Evolutionary conservation across 2,797 vertebrate species (phyloP).

Genomic region (Urophycis tenuis): DNA sequence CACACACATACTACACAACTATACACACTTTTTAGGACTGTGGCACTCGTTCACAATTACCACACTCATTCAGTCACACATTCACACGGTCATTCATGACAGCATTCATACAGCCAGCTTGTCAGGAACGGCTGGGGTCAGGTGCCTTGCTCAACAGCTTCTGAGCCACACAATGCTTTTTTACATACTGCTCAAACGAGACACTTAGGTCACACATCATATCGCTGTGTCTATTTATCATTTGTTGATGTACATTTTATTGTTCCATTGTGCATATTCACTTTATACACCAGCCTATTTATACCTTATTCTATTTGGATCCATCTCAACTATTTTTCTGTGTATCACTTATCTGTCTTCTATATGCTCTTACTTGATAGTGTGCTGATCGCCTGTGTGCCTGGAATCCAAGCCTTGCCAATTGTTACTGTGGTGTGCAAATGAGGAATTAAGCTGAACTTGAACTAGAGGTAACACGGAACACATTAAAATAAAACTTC

Average conservation of each 20-base stretch:
- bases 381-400: too few relatives aligned
- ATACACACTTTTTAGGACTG: neutral
- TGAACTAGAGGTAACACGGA: conserved; percentile 42
- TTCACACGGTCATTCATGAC: too few relatives aligned
- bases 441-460: conserved; percentile 7
- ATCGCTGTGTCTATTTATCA: conserved; percentile 21
- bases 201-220: neutral
- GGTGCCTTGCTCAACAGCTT: neutral
- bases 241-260: conserved; percentile 17
- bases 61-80: neutral
- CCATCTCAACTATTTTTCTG: too few relatives aligned
- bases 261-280: neutral
- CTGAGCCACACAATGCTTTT: neutral
- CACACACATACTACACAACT: neutral
- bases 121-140: neutral
- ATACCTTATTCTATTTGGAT: too few relatives aligned
- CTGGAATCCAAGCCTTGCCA: neutral
- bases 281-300: too few relatives aligned
- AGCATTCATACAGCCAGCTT: neutral
- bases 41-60: neutral
- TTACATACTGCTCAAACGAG: neutral
- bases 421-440: neutral
- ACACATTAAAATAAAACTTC: conserved; percentile 51
- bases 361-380: too few relatives aligned
- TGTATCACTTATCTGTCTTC: too few relatives aligned